Evolutionary conservation across 2,797 vertebrate species (phyloP).

Genomic region (Parotocinclus haroldoi): DNA sequence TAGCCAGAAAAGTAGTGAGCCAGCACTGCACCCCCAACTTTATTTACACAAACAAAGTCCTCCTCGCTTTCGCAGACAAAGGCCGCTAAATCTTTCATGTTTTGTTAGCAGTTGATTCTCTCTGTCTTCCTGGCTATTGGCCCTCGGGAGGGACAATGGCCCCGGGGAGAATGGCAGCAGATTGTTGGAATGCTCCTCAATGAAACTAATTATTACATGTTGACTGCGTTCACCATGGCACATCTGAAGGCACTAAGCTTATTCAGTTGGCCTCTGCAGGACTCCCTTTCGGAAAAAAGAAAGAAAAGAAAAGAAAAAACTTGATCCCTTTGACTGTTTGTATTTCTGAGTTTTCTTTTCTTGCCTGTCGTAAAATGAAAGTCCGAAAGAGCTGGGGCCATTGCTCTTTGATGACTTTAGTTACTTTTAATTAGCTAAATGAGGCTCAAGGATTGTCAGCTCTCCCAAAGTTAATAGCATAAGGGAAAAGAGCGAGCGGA

Average conservation of each 20-base stretch:
- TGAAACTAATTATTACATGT: constrained; percentile 99
- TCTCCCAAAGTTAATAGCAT: constrained; percentile 58
- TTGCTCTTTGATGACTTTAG: constrained; percentile 90
- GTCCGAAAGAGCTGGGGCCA: constrained; percentile 84
- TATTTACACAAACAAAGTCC: constrained; percentile 99
- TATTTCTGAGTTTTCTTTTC: constrained; percentile 96
- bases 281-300: constrained; percentile 87
- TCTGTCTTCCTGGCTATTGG: constrained; percentile 99
- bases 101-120: constrained; percentile 99
- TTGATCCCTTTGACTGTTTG: constrained; percentile 99
- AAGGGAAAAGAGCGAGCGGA: constrained; percentile 52
- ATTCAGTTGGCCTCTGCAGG: constrained; percentile 98
- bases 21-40: constrained; percentile 91
- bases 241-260: constrained; percentile 98
- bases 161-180: constrained; percentile 99
- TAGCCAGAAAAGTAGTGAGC: constrained; percentile 66
- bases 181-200: constrained; percentile 99
- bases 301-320: constrained; percentile 39
- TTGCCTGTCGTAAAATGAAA: constrained; percentile 88
- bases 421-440: constrained; percentile 99
- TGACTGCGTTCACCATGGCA: constrained; percentile 99
- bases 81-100: constrained; percentile 99
- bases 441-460: constrained; percentile 71
- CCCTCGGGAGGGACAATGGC: constrained; percentile 94
- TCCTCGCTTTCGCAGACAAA: constrained; percentile 98